These are phyloP conservation scores for Sebastes kiyomatsui DNA, from an alignment of 2,797 vertebrate genomes.

Conservation along the genomic window DNA sequence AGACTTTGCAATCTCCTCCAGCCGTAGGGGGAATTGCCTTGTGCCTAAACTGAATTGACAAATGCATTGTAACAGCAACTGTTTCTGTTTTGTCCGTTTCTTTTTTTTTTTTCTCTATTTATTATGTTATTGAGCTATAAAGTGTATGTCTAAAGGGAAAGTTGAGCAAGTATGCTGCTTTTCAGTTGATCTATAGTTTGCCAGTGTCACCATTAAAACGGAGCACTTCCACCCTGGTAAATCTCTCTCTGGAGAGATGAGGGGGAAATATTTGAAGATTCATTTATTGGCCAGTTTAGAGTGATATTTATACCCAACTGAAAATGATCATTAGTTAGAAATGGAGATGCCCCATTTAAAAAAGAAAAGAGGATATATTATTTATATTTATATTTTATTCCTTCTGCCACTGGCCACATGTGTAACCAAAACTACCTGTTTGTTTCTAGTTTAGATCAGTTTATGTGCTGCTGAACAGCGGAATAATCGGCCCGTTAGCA, in stretches of 20 bases:
- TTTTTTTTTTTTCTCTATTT: slow-evolving; percentile 87
- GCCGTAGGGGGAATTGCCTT: slow-evolving; percentile 93
- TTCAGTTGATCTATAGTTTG: slow-evolving; percentile 90
- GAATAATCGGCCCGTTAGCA: slow-evolving; percentile 6
- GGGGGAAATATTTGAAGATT: slow-evolving; percentile 57
- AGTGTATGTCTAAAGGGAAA: slow-evolving; percentile 96
- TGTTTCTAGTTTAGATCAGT: slow-evolving; percentile 55
- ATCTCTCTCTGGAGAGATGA: slow-evolving; percentile 46
- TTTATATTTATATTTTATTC: slow-evolving; percentile 80
- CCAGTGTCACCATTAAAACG: slow-evolving; percentile 78
- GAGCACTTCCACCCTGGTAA: slow-evolving; percentile 44
- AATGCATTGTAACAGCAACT: slow-evolving; percentile 99
- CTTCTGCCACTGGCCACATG: slow-evolving; percentile 67
- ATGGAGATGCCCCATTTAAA: slow-evolving; percentile 38
- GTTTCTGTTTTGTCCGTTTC: slow-evolving; percentile 70
- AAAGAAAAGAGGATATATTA: slow-evolving; percentile 70
- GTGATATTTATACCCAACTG: slow-evolving; percentile 61
- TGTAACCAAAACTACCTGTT: slow-evolving; percentile 77
- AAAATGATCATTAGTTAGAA: slow-evolving; percentile 53
- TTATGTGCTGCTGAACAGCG: slow-evolving; percentile 43
- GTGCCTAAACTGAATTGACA: slow-evolving; percentile 99
- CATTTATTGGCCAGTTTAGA: slow-evolving; percentile 73
- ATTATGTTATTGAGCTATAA: slow-evolving; percentile 95
- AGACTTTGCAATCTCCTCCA: slow-evolving; percentile 92
- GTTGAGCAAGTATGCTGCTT: slow-evolving; percentile 84